Evolutionary conservation across 2,113 vertebrate genomes (phyloP), one percentile per base, ranked within the genome.

Genomic region (Chiloscyllium plagiosum): DNA sequence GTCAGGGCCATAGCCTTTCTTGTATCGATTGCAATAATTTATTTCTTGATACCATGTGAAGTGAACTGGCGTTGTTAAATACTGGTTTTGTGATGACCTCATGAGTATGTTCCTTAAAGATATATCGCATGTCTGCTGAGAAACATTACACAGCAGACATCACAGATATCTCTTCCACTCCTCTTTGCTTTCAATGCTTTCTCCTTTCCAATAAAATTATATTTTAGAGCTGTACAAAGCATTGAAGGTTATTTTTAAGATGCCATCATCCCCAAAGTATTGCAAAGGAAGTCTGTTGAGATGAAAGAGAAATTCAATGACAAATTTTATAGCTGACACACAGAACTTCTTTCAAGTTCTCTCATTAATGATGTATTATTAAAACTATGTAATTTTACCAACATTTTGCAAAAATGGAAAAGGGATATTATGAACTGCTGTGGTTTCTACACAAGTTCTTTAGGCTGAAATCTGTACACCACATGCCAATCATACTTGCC

Each of bases 381-480:
- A 95, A 95, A 72, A 50, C 93, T 72, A 29, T 50, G 42, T 47
- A 72, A 72, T 50, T 50, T 95, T 24, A 20, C 0, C 7, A 95
- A 95, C 69, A 70, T 95, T 22, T 2, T 50, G 37, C 42, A 42
- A 70, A 26, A 68, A 94, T 68, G 42, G 68, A 22, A 1, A 72
- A 50, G 85, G 42, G 20, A 68, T 50, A 72, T 69, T 95, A 95
- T 70, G 12, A n/a, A 69, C 93, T 72, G 93, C 93, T 95, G 93
- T 69, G 65, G 72, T 95, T 95, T 95, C 93, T 95, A 95, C 68
- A 72, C 68, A 95, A 52, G 69, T 95, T 95, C 93, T 50, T 42
- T 13, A 24, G 24, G 42, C 68, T 50, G 68, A 52, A 37, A 95
- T 95, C 66, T 95, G 93, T 68, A 72, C 13, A 26, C 72, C 68